phyloP scores from a whole-genome alignment of 2,113 vertebrate genomes.

The Rattus rattus region DNA sequence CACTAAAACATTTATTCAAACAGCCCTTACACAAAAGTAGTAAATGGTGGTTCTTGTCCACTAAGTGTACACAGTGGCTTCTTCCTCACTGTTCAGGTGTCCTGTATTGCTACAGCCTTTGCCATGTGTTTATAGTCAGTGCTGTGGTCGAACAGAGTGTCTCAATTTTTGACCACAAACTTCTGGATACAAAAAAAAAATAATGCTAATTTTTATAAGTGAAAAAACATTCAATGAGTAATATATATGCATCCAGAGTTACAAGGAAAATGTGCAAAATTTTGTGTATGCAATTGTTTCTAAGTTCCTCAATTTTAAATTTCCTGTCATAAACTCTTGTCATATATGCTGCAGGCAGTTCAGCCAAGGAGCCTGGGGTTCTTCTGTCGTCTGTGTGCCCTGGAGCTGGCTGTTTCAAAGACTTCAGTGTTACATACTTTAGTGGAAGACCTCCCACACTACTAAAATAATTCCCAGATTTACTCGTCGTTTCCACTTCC shows the following conservation, averaged over 20 bases:
- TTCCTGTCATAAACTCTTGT: not conserved
- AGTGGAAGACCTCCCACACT: not conserved
- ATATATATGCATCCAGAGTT: not conserved
- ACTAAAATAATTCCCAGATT: not conserved
- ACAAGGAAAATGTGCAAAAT: not conserved
- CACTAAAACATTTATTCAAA: slow-evolving; percentile 66
- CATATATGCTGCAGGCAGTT: not conserved
- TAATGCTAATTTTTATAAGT: slow-evolving; percentile 7
- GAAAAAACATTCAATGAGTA: not conserved
- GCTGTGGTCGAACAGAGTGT: not conserved
- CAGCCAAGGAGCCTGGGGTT: not conserved
- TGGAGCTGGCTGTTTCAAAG: not conserved
- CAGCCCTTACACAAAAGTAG: slow-evolving; percentile 32
- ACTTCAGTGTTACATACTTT: not conserved
- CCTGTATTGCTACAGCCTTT: slow-evolving; percentile 54
- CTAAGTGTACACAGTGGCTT: slow-evolving; percentile 17
- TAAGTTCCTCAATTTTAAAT: not conserved
- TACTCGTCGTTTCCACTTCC: not conserved
- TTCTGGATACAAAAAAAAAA: slow-evolving; percentile 21
- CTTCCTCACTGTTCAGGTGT: slow-evolving; percentile 41
- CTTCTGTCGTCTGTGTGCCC: not conserved
- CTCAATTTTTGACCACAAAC: slow-evolving; percentile 39
- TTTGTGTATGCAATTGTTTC: not conserved
- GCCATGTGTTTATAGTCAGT: slow-evolving; percentile 14
- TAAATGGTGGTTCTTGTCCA: slow-evolving; percentile 62